A percentile compares a stretch with the other conserved stretches of the same genome.
Conservation (phyloP, 30 jellyfish, hydroid and myxozoan species). For the Turritopsis rubra region DNA sequence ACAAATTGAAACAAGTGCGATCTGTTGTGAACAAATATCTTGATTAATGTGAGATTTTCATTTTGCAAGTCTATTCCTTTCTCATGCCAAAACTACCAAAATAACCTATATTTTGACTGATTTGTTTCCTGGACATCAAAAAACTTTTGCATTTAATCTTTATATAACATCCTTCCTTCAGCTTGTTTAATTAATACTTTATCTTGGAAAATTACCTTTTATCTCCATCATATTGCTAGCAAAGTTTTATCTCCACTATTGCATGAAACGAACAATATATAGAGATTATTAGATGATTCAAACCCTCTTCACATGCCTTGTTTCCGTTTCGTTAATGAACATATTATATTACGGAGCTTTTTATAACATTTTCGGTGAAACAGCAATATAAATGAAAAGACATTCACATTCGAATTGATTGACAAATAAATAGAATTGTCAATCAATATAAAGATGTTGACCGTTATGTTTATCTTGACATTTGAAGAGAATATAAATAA, state of each 20-base stretch:
- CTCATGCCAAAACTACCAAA: no score
- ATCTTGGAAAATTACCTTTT: no score
- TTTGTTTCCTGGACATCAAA: neutral
- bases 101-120: no score
- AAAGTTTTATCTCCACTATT: no score
- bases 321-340: neutral
- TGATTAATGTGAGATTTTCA: no score
- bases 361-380: neutral
- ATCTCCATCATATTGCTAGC: no score
- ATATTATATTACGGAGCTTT: neutral
- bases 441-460: neutral
- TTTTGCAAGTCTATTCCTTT: no score
- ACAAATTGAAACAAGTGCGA: neutral
- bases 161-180: neutral
- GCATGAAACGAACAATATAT: no score
- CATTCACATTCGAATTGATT: neutral
- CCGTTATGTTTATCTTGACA: neutral
- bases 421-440: neutral
- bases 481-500: neutral
- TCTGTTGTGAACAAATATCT: neutral
- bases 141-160: neutral
- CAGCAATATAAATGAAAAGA: neutral
- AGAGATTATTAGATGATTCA: neutral
- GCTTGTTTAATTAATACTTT: neutral
- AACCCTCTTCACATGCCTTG: neutral